Base-by-base conservation (phyloP, 92 coral and sea anemone genomes). In the Siderastrea radians region DNA sequence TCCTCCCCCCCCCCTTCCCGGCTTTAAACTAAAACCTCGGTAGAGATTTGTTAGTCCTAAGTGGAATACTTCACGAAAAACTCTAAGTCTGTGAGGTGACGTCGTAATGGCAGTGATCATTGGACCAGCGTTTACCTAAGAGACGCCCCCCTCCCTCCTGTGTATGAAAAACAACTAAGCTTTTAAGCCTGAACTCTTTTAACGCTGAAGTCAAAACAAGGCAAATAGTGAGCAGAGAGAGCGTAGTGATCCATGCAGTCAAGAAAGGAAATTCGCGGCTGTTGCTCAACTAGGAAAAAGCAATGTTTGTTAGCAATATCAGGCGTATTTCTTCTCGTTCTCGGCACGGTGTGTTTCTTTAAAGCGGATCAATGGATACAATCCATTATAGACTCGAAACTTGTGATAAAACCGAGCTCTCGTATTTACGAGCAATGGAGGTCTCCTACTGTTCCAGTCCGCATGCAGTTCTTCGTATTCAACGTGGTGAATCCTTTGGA, bases 401-500 rank as follows among this genome's bases (percentile, higher is more conserved):
- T 96, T 26, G 91, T 91, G 5, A 74, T 96, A 13, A 81, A 79
- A 55, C 94, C 95, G 6, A 78, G 88, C 43, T 90, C 96, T 26
- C 74, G 74, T 16, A 74, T 84, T 4, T 96, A 84, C 71, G 59
- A 86, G 80, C 89, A 90, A 50, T 96, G 99, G 99, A 76, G 63
- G 10, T 67, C 83, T 3, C 95, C 97, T 3, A 86, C 93, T 38
- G 88, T 96, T 14, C 99, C 99, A 1, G 88, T 96, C n/a, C 82
- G 60, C 3, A 87, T 90, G 43, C 84, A 94, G 72, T 96, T 90
- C 77, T 96, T 73, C 50, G 79, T 94, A n/a, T 96, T 96, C 81
- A 81, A 93, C 81, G 89, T 96, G 8, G 86, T 64, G 19, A 96
- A 96, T 77, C 88, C 84, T 4, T 49, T 72, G 48, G 98, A 95